phyloP scores from a whole-genome alignment of 2,888 invertebrate species.

The Cistogaster globosa region DNA sequence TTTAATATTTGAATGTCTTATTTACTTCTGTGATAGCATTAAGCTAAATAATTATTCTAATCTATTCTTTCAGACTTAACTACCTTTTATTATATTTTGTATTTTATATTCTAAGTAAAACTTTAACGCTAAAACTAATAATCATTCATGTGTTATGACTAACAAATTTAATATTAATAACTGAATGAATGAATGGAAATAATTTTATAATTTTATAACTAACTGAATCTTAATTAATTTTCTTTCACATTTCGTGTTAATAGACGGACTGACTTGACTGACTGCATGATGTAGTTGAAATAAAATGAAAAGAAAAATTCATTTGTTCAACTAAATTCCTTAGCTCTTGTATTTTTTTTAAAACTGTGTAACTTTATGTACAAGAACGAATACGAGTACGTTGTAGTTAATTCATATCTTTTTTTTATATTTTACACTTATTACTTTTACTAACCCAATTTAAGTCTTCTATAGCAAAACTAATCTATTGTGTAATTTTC shows the following conservation, averaged over 20 bases:
- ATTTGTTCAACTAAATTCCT: slow-evolving; percentile 38
- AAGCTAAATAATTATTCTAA: slow-evolving; percentile 56
- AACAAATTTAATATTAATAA: background rate
- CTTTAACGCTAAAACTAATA: background rate
- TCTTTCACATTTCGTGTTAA: slow-evolving; percentile 47
- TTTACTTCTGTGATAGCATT: slow-evolving; percentile 73
- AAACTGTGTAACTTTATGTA: slow-evolving; percentile 18
- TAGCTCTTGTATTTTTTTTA: slow-evolving; percentile 32
- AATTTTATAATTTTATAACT: slow-evolving; percentile 59
- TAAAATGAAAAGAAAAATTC: background rate
- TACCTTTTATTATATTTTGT: background rate
- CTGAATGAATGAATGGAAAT: slow-evolving; percentile 51
- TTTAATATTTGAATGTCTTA: slow-evolving; percentile 49
- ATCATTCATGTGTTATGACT: slow-evolving; percentile 5
- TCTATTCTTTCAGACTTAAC: slow-evolving; percentile 42
- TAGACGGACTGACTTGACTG: slow-evolving; percentile 1
- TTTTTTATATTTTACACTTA: slow-evolving; percentile 41
- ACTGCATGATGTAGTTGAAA: slow-evolving; percentile 26
- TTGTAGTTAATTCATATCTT: slow-evolving; percentile 52
- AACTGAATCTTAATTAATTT: slow-evolving; percentile 24
- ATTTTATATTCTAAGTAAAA: slow-evolving; percentile 24
- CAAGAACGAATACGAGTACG: slow-evolving; percentile 13
- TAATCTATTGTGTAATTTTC: slow-evolving; percentile 54
- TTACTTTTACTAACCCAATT: slow-evolving; percentile 67
- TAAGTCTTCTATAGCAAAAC: slow-evolving; percentile 48